phyloP scores from a whole-genome alignment of 2,113 vertebrate species.

The Mormoops blainvillei region DNA sequence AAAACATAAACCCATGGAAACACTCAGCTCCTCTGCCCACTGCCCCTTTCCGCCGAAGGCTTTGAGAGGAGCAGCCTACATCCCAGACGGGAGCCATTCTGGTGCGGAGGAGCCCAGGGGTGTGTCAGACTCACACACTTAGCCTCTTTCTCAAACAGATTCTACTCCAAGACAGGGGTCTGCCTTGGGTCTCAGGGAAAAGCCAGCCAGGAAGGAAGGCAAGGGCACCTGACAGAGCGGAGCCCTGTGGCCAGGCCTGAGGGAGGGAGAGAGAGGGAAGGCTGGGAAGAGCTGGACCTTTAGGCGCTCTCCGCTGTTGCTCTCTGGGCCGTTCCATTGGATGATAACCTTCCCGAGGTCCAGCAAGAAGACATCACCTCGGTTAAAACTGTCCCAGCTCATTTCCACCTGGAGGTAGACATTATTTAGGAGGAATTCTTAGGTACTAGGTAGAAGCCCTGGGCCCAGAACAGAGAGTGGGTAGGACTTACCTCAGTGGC shows the following conservation, averaged over 20 bases:
- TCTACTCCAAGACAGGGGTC: background rate
- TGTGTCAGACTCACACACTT: background rate
- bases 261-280: background rate
- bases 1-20: background rate
- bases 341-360: constrained; percentile 87
- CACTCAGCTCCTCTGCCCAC: background rate
- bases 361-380: constrained; percentile 89
- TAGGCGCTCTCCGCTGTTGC: constrained; percentile 86
- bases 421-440: background rate
- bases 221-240: background rate
- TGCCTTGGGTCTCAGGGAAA: background rate
- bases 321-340: constrained; percentile 91
- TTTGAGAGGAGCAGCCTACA: background rate
- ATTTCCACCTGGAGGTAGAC: constrained; percentile 83
- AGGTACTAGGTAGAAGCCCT: background rate
- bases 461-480: background rate
- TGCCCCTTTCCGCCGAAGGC: background rate
- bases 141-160: background rate
- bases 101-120: background rate
- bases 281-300: constrained; percentile 77
- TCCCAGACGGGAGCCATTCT: background rate
- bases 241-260: background rate
- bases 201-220: background rate
- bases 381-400: constrained; percentile 90
- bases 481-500: constrained; percentile 82